Conservation (phyloP, 2,888 invertebrate genomes). For the Drosophila borealis region DNA sequence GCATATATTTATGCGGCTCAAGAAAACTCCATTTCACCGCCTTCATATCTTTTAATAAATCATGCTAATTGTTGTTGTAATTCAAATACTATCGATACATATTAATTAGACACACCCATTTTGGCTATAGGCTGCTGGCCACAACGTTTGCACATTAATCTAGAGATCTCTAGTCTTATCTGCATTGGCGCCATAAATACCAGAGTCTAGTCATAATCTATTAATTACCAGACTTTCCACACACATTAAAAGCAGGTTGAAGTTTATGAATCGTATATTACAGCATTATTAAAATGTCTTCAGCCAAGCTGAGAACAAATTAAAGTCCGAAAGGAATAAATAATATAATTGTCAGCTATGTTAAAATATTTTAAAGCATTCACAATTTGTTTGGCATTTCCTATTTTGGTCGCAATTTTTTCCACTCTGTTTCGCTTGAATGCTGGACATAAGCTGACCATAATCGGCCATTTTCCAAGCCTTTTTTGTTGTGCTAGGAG, state of each 20-base stretch:
- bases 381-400: conserved; percentile 42
- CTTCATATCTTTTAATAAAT: conserved; percentile 67
- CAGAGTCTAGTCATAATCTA: conserved; percentile 70
- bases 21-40: conserved; percentile 61
- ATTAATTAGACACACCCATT: conserved; percentile 75
- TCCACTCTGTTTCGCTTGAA: conserved; percentile 31
- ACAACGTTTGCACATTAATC: conserved; percentile 62
- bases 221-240: conserved; percentile 77
- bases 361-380: conserved; percentile 23
- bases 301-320: conserved; percentile 25
- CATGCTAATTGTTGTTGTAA: conserved; percentile 76
- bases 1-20: conserved; percentile 48
- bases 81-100: conserved; percentile 77
- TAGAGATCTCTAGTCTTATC: conserved; percentile 68
- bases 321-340: conserved; percentile 3
- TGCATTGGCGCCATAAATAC: conserved; percentile 74
- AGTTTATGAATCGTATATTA: conserved; percentile 47
- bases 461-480: conserved; percentile 24
- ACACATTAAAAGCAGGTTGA: conserved; percentile 62
- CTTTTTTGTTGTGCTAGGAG: background rate
- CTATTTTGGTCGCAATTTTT: conserved; percentile 40
- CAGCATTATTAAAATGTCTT: conserved; percentile 27
- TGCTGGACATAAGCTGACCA: conserved; percentile 40
- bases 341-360: conserved; percentile 27
- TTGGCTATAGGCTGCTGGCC: conserved; percentile 35